Conservation (phyloP, 2,113 vertebrate species). For the Sminthopsis crassicaudata region DNA sequence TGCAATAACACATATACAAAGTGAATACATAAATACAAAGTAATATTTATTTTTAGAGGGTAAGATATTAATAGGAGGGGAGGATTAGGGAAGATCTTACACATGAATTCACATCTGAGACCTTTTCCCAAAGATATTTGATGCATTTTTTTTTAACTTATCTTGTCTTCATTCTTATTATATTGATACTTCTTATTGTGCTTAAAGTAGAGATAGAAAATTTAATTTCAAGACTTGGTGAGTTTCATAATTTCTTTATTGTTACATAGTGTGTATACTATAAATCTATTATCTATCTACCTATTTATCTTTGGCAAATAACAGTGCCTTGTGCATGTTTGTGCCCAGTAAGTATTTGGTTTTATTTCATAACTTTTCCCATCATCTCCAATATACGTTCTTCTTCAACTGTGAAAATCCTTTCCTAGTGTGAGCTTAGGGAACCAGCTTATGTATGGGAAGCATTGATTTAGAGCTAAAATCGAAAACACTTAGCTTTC, state of each 20-base stretch:
- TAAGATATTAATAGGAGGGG: not conserved
- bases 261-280: not conserved
- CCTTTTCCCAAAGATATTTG: not conserved
- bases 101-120: not conserved
- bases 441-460: not conserved
- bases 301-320: not conserved
- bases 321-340: not conserved
- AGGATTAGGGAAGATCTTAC: not conserved
- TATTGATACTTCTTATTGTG: not conserved
- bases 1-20: not conserved
- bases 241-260: not conserved
- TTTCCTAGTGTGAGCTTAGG: conserved; percentile 33
- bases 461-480: conserved; percentile 61
- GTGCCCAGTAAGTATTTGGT: not conserved
- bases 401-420: conserved; percentile 35
- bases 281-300: not conserved
- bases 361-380: conserved; percentile 8
- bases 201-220: not conserved
- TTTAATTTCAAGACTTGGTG: not conserved
- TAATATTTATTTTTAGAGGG: not conserved
- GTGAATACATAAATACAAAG: not conserved
- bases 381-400: conserved; percentile 17
- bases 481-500: conserved; percentile 37
- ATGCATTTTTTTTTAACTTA: not conserved
- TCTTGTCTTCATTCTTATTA: not conserved